These are phyloP conservation scores for Rhopalosiphum nymphaeae DNA, from an alignment of 2,888 invertebrate species.

Conservation along the genomic window DNA sequence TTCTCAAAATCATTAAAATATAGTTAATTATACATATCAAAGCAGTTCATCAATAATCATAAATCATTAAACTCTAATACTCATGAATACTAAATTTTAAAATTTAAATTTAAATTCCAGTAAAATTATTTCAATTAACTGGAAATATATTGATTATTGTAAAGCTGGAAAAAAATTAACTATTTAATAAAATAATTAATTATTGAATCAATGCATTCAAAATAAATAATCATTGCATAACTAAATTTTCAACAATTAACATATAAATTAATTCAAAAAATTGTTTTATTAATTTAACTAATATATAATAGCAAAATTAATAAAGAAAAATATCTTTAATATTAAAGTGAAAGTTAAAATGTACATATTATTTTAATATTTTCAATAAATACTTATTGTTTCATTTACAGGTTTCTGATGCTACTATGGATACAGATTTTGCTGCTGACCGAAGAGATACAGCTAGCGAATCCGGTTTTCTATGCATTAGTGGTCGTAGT, in stretches of 20 bases:
- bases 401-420: conserved; percentile 65
- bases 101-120: neutral
- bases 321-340: neutral
- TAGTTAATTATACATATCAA: neutral
- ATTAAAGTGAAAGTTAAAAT: neutral
- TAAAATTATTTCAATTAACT: neutral
- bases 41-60: neutral
- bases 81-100: neutral
- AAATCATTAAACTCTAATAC: neutral
- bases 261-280: neutral
- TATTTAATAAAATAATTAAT: neutral
- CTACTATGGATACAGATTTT: conserved; percentile 68
- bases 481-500: conserved; percentile 81
- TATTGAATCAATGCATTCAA: neutral
- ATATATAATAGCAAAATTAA: neutral
- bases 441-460: conserved; percentile 68
- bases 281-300: neutral
- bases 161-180: neutral
- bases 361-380: neutral
- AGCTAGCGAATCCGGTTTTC: conserved; percentile 77
- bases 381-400: neutral
- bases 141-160: neutral
- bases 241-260: neutral
- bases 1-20: neutral
- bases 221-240: neutral